phyloP scores from a whole-genome alignment of 2,888 invertebrate species.

The Campoletis raptor region DNA sequence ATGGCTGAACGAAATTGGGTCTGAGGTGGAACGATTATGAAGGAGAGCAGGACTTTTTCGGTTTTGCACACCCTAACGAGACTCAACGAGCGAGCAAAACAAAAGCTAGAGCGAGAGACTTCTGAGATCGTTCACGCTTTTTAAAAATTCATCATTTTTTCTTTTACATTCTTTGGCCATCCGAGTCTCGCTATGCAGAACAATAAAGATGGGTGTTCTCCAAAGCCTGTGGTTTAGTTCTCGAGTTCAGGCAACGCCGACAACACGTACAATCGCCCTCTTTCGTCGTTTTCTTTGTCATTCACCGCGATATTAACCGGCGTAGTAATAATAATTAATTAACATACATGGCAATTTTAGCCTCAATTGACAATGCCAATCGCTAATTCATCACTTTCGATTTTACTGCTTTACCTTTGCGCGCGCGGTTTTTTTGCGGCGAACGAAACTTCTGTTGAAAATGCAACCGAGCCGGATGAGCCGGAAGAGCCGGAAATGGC shows the following conservation, averaged over 20 bases:
- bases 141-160: constrained; percentile 73
- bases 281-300: neutral
- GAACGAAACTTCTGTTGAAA: neutral
- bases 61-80: constrained; percentile 34
- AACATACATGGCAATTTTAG: constrained; percentile 39
- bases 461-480: neutral
- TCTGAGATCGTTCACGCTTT: constrained; percentile 78
- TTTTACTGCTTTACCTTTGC: constrained; percentile 53
- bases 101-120: neutral
- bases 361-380: constrained; percentile 48
- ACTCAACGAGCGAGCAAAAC: constrained; percentile 8
- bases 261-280: too few relatives aligned
- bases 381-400: constrained; percentile 32
- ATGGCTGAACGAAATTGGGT: constrained; percentile 74
- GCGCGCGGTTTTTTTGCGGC: neutral
- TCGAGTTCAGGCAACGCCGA: constrained; percentile 71
- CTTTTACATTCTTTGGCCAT: neutral
- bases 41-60: constrained; percentile 40
- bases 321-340: neutral
- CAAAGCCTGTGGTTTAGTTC: constrained; percentile 74
- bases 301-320: neutral
- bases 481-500: constrained; percentile 9
- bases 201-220: constrained; percentile 75
- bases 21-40: constrained; percentile 72
- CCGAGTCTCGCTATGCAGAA: constrained; percentile 28